Evolutionary conservation across 2,797 vertebrate genomes (phyloP), one percentile per base, ranked within the genome.

Genomic region (Cuniculus paca): DNA sequence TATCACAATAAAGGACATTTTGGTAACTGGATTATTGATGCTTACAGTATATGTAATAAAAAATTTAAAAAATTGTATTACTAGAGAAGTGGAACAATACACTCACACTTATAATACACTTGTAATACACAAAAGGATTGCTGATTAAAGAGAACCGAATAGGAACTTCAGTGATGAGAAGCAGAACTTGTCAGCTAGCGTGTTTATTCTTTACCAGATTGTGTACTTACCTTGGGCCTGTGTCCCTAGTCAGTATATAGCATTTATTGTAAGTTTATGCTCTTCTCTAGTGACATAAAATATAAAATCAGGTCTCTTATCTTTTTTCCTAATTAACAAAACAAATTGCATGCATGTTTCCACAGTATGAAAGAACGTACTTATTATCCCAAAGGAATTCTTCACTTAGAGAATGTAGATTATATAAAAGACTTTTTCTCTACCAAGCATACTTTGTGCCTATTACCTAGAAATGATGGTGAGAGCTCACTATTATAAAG

Each of bases 381-480:
- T 61, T 87, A 50, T 26, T 84, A 77, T 85, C 56, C 45, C 50
- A n/a, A 52, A 92, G 58, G 56, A 42, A 85, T 86, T 84, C 60
- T 74, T 48, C n/a, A 11, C 9, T 96, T 92, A 77, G 75, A 95
- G 45, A 88, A 79, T 70, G 11, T 81, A 91, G 26, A 96, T 81
- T 72, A 54, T 63, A 75, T 56, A 31, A 80, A 85, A 90, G 61
- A n/a, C 52, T 77, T 93, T 60, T 83, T 96, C 63, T 86, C 28
- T 83, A 34, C 20, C n/a, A 77, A 80, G 16, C 50, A 58, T 88
- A 86, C 50, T 74, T 94, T 52, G 58, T 95, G 68, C 20, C 34
- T 82, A n/a, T 87, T 92, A 77, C 78, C 91, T 77, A 68, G 61
- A 93, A 95, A 80, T 95, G 92, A 88, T 92, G 81, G 36, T 74